A percentile compares a stretch with the other conserved stretches of the same genome.
These are phyloP conservation scores for Platycheirus albimanus DNA, from an alignment of 2,888 invertebrate genomes.

Conservation along the genomic window DNA sequence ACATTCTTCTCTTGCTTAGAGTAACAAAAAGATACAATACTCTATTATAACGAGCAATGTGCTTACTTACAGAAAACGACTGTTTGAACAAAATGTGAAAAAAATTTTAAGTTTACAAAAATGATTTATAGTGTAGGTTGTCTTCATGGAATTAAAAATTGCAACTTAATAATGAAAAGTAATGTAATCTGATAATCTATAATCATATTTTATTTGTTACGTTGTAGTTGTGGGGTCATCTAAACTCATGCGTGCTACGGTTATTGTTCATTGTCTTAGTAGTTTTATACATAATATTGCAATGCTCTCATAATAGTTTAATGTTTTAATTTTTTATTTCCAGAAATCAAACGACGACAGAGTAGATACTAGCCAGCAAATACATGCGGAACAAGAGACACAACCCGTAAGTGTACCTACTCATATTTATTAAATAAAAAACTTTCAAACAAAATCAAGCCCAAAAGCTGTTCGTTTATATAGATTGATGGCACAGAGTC, in stretches of 20 bases:
- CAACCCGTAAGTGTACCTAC: slow-evolving; percentile 75
- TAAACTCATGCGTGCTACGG: slow-evolving; percentile 71
- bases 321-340: slow-evolving; percentile 64
- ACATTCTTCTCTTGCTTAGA: no score
- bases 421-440: slow-evolving; percentile 2
- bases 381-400: slow-evolving; percentile 75
- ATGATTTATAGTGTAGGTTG: no score
- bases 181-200: no score
- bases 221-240: no score
- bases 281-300: slow-evolving; percentile 8
- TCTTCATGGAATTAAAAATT: no score
- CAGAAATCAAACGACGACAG: slow-evolving; percentile 76
- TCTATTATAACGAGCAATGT: no score
- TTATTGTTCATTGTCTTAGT: slow-evolving; percentile 32
- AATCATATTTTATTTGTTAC: no score
- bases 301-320: slow-evolving; percentile 20
- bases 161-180: no score
- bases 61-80: no score
- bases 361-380: slow-evolving; percentile 61
- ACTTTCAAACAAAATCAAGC: background rate
- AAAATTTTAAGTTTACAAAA: no score
- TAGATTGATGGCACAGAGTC: slow-evolving; percentile 55
- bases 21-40: no score
- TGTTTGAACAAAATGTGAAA: no score
- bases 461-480: slow-evolving; percentile 54